Percentiles rank a stretch among this genome's conserved stretches.
These are phyloP conservation scores for Lerema accius DNA, from an alignment of 1,140 invertebrate species.

Conservation along the genomic window DNA sequence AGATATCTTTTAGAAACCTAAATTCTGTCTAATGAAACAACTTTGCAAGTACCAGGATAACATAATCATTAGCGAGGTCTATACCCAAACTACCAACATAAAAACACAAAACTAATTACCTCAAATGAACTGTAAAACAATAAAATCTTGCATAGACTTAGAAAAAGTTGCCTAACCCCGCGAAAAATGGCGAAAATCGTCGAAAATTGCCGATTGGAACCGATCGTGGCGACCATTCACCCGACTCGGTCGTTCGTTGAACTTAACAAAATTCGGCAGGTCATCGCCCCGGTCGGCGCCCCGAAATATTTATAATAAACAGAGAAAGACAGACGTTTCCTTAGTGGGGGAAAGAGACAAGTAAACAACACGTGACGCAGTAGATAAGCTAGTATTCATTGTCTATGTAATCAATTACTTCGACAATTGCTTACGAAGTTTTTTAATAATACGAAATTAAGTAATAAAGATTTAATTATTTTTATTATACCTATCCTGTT, in stretches of 20 bases:
- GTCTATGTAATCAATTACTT: slow-evolving; percentile 46
- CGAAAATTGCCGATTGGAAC: slow-evolving; percentile 27
- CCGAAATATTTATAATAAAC: slow-evolving; percentile 49
- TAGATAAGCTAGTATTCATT: slow-evolving; percentile 52
- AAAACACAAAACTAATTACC: too few relatives aligned
- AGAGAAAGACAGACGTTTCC: slow-evolving; percentile 37
- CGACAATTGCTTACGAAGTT: slow-evolving; percentile 12
- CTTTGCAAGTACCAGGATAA: too few relatives aligned
- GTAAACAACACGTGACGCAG: slow-evolving; percentile 45
- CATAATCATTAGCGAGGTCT: too few relatives aligned
- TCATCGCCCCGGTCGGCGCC: slow-evolving; percentile 56
- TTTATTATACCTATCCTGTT: not conserved
- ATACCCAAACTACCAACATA: too few relatives aligned
- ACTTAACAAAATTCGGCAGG: slow-evolving; percentile 58
- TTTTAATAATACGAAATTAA: not conserved
- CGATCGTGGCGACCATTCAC: slow-evolving; percentile 44
- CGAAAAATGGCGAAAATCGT: slow-evolving; percentile 45
- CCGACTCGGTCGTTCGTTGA: slow-evolving; percentile 56
- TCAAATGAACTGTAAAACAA: too few relatives aligned
- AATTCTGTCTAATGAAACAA: too few relatives aligned
- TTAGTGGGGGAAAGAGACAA: slow-evolving; percentile 34
- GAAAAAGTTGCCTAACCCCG: slow-evolving; percentile 10
- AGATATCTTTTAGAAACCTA: too few relatives aligned
- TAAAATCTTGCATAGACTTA: not conserved
- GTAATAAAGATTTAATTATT: not conserved